Percentiles rank a stretch among this genome's conserved stretches.
Evolutionary conservation across 2,888 invertebrate species (phyloP).

Genomic region (Agriopis leucophaearia): DNA sequence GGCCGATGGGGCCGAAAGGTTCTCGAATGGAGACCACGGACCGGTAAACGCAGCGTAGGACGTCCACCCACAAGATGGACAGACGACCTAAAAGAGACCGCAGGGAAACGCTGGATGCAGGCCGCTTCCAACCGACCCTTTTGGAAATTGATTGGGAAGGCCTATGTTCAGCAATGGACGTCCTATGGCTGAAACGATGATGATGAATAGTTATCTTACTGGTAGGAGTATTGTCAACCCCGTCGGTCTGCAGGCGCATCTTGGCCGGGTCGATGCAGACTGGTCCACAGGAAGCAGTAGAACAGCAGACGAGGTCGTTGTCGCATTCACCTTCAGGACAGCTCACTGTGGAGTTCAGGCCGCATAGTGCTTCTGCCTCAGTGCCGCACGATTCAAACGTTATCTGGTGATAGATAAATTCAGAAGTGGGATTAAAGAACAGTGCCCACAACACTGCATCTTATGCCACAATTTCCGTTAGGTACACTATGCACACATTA

Average conservation of each 20-base stretch:
- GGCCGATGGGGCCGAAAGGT: too few species aligned
- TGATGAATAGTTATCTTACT: conserved; percentile 71
- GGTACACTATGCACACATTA: too few species aligned
- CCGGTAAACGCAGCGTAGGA: too few species aligned
- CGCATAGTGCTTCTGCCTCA: conserved; percentile 77
- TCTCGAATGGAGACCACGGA: too few species aligned
- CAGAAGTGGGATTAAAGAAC: neutral
- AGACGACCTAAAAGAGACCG: too few species aligned
- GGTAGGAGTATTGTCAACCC: conserved; percentile 85
- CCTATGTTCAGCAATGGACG: too few species aligned
- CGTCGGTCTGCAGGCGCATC: conserved; percentile 75
- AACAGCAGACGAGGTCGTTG: conserved; percentile 73
- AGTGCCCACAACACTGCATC: too few species aligned
- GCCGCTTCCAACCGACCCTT: too few species aligned
- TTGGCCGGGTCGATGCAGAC: conserved; percentile 80
- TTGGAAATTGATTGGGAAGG: too few species aligned
- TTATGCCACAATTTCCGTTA: too few species aligned
- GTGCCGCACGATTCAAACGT: conserved; percentile 81
- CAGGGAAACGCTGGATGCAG: too few species aligned
- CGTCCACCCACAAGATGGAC: too few species aligned
- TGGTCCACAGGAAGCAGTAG: conserved; percentile 74
- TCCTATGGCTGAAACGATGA: neutral
- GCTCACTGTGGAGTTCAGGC: conserved; percentile 64
- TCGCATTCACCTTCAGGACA: conserved; percentile 79
- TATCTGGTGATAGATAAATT: conserved; percentile 52